Conservation (phyloP, 2,113 vertebrate species). For the Balaenoptera acutorostrata region DNA sequence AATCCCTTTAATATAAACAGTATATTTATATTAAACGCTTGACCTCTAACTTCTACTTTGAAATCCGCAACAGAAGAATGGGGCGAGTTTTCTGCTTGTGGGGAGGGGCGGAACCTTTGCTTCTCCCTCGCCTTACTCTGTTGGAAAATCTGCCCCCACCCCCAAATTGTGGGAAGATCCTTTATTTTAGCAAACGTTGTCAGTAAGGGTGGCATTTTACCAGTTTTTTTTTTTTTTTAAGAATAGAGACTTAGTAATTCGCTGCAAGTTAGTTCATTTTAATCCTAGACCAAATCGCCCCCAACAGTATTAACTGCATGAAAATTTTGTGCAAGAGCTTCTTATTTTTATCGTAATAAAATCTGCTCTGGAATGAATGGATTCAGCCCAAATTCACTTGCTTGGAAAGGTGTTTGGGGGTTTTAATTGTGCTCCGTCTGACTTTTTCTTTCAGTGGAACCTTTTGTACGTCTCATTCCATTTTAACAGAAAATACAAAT, state of each 20-base stretch:
- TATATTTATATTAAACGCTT: background rate
- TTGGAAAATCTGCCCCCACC: background rate
- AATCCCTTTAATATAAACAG: background rate
- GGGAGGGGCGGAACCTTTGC: background rate
- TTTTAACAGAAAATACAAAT: background rate
- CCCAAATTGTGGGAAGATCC: background rate
- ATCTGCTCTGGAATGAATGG: constrained; percentile 46
- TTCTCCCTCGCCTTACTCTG: background rate
- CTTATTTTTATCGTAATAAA: constrained; percentile 62
- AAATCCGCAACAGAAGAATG: background rate
- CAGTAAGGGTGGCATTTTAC: background rate
- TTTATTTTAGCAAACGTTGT: background rate
- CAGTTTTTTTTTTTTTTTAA: background rate
- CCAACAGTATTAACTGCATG: constrained; percentile 66
- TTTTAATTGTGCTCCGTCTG: constrained; percentile 22
- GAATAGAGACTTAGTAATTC: constrained; percentile 22
- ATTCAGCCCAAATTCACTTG: background rate
- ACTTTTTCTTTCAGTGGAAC: constrained; percentile 13
- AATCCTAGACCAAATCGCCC: constrained; percentile 40
- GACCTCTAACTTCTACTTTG: constrained; percentile 29
- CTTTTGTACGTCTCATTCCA: background rate
- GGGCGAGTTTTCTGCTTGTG: background rate
- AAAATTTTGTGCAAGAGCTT: constrained; percentile 59
- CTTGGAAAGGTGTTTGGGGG: constrained; percentile 18
- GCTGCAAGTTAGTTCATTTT: constrained; percentile 43